Conservation (phyloP, 2,113 vertebrate species). For the Pollachius pollachius region DNA sequence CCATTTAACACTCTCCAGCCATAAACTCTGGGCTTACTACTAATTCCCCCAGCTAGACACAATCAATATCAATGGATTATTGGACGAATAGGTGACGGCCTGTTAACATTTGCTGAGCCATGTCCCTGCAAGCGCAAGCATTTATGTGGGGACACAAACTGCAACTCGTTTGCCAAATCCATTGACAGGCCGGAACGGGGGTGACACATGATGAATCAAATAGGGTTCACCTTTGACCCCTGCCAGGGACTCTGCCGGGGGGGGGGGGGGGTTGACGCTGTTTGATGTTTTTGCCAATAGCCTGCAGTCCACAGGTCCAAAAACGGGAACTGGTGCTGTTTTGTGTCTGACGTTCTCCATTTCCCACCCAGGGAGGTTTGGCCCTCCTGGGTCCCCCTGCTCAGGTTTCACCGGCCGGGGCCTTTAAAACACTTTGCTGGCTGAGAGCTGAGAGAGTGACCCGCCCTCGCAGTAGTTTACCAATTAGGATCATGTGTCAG, state of each 20-base stretch:
- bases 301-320: constrained; percentile 14
- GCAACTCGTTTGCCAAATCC: constrained; percentile 13
- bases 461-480: constrained; percentile 38
- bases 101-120: constrained; percentile 19
- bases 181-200: constrained; percentile 54
- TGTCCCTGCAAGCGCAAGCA: constrained; percentile 17
- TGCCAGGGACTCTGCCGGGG: background rate
- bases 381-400: constrained; percentile 31
- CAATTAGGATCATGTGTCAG: constrained; percentile 73
- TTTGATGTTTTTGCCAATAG: constrained; percentile 43
- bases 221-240: constrained; percentile 42
- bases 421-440: constrained; percentile 50
- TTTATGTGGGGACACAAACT: constrained; percentile 41
- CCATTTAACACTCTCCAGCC: constrained; percentile 30
- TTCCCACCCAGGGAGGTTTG: constrained; percentile 28
- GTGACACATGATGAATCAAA: constrained; percentile 39
- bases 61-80: constrained; percentile 36
- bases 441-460: constrained; percentile 24
- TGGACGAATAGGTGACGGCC: constrained; percentile 11
- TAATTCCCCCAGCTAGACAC: constrained; percentile 29
- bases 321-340: constrained; percentile 49
- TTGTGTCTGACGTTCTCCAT: constrained; percentile 49
- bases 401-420: constrained; percentile 55
- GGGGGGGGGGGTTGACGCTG: background rate
- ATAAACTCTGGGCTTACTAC: constrained; percentile 11